Evolutionary conservation across 2,888 invertebrate genomes (phyloP), one percentile per base, ranked within the genome.

Genomic region (Baccha elongata): DNA sequence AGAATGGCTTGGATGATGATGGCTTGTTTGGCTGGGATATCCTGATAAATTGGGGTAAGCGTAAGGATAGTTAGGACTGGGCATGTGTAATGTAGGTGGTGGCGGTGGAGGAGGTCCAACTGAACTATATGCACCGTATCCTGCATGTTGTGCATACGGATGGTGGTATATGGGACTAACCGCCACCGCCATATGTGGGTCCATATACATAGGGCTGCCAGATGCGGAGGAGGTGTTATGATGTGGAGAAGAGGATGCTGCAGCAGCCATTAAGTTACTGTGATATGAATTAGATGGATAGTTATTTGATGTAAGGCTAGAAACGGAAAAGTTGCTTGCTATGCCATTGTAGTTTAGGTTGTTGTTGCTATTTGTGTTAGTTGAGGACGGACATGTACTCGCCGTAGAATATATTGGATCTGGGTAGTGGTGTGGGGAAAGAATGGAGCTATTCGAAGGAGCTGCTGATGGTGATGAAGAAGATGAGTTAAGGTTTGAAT

Each of bases 51-150:
- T 86, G 48, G 91, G 90, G 42, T 91, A 90, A 21, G 91, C 90
- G 50, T 93, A 93, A 0, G 94, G 93, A 89, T 94, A 95, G 88
- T 94, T 94, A 37, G 94, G 93, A 88, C 93, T 93, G 55, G 94
- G 94, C 88, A 94, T 92, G 88, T 94, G 94, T 85, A 94, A 91
- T 75, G 93, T 92, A 48, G 93, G 92, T 46, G 93, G 89, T 42
- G 92, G 89, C 7, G 84, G 62, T 50, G 84, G 72, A 32, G 79
- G 84, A 15, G 91, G 78, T 32, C 84, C 81, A 23, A 85, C 79
- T 19, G 86, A 88, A 35, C 87, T 86, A 84, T 91, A 91, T 26
- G 87, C 84, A 53, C 89, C 84, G 29, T 87, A 76, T 50, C 64
- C 53, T 6, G 84, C 52, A 46, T 74, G 87, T 26, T 90, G 90